A percentile compares a stretch with the other conserved stretches of the same genome.
These are phyloP conservation scores for Porphyrio hochstetteri DNA, from an alignment of 2,113 vertebrate genomes.

Conservation along the genomic window DNA sequence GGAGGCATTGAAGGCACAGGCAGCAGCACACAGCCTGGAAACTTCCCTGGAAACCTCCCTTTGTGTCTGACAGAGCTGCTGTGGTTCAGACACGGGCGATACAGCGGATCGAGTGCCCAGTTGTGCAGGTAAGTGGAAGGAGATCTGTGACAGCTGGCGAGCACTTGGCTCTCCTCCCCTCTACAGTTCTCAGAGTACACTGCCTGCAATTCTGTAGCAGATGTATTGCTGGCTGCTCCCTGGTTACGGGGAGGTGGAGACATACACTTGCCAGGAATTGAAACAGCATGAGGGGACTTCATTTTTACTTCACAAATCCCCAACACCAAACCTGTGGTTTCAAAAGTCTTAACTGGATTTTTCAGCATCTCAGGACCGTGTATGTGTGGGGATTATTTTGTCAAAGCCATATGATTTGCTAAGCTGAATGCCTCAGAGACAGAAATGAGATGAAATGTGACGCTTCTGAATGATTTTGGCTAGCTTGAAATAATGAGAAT, in stretches of 20 bases:
- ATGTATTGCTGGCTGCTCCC: neutral
- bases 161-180: fast-evolving
- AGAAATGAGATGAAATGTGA: neutral
- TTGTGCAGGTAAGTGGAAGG: neutral
- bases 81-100: fast-evolving
- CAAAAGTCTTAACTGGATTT: neutral
- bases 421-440: neutral
- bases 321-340: fast-evolving
- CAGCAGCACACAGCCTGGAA: neutral
- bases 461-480: neutral
- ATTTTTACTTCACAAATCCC: neutral
- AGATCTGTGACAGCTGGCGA: fast-evolving
- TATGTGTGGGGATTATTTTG: neutral
- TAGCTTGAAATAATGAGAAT: neutral
- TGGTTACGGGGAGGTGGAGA: neutral
- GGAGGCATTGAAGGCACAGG: fast-evolving
- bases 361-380: neutral
- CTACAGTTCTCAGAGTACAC: fast-evolving
- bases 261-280: neutral
- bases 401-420: neutral
- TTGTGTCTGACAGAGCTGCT: fast-evolving
- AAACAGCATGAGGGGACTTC: neutral
- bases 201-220: neutral
- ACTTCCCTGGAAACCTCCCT: neutral
- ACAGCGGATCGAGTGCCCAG: fast-evolving